Conservation (phyloP, 2,797 vertebrate genomes). For the Sebastes itinus region DNA sequence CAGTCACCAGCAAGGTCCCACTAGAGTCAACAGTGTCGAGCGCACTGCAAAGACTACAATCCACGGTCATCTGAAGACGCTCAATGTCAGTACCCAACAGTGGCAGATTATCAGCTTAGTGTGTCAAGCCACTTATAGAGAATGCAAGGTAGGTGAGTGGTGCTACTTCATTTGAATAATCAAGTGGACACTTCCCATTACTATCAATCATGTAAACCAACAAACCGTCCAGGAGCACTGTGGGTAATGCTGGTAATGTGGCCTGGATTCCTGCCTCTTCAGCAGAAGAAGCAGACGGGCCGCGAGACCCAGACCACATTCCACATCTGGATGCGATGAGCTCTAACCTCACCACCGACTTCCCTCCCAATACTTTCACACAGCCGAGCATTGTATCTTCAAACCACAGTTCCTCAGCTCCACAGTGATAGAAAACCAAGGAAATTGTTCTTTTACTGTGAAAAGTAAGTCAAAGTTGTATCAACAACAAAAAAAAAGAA, state of each 20-base stretch:
- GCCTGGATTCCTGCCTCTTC: slow-evolving; percentile 40
- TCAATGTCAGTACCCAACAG: too few relatives aligned
- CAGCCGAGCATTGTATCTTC: background rate
- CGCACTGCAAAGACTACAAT: background rate
- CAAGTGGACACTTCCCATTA: background rate
- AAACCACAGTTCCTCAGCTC: background rate
- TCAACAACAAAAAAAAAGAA: background rate
- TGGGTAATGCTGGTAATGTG: slow-evolving; percentile 3
- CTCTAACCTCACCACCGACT: slow-evolving; percentile 33
- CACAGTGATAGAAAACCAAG: background rate
- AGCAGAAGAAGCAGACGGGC: slow-evolving; percentile 35
- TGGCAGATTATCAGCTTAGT: background rate
- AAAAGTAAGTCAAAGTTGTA: background rate
- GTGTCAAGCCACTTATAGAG: background rate
- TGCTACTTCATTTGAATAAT: background rate
- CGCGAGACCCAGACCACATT: slow-evolving; percentile 58
- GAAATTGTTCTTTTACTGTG: background rate
- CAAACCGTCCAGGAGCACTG: slow-evolving; percentile 14
- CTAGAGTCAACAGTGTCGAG: background rate
- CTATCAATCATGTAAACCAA: background rate
- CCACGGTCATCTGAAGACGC: background rate
- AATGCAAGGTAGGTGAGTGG: background rate
- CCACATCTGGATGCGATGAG: slow-evolving; percentile 76
- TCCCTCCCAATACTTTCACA: slow-evolving; percentile 30
- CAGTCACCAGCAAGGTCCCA: background rate